Evolutionary conservation across 2,113 vertebrate species (phyloP), one percentile per base, ranked within the genome.

Genomic region (Rhea pennata): DNA sequence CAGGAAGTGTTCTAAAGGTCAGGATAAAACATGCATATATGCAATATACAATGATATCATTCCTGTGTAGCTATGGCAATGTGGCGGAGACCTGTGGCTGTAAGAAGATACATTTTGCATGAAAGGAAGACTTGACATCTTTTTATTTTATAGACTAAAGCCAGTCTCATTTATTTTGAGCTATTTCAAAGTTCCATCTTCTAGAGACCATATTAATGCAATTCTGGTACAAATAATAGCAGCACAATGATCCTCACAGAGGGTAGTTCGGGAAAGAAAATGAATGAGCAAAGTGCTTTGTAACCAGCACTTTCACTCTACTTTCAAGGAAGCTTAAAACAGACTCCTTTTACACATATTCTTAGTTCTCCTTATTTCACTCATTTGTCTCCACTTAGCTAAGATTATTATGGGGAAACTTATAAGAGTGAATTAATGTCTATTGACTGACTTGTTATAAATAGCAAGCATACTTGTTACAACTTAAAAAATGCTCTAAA

Each of bases 11-110:
- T 92, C 58, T 80, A 92, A 95, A 89, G 67, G 39, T 95, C 95
- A 95, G 90, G 96, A 92, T 91, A 74, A 91, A 94, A 94, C 95
- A 95, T n/a, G 92, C 48, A 85, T 42, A 92, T 72, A 73, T 29
- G 39, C 23, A 65, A 70, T n/a, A 62, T 19, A 89, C 36, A 80
- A 39, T 74, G 46, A 74, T 65, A 87, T 33, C 5, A 92, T 80
- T 89, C 87, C 51, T 76, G 67, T 50, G 44, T 84, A 84, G 66
- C 84, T 53, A 65, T 39, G 72, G 85, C 78, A 73, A 84, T 84
- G 22, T 50, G 15, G 23, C 51, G 8, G 73, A 89, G 81, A 87
- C 87, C 73, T 91, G 79, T n/a, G 1, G 2, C 53, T 79, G 44
- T 42, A 77, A 92, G 26, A 78, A 87, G 65, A 87, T 20, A 79